phyloP scores from a whole-genome alignment of 2,888 invertebrate genomes.

The Macaria liturata region DNA sequence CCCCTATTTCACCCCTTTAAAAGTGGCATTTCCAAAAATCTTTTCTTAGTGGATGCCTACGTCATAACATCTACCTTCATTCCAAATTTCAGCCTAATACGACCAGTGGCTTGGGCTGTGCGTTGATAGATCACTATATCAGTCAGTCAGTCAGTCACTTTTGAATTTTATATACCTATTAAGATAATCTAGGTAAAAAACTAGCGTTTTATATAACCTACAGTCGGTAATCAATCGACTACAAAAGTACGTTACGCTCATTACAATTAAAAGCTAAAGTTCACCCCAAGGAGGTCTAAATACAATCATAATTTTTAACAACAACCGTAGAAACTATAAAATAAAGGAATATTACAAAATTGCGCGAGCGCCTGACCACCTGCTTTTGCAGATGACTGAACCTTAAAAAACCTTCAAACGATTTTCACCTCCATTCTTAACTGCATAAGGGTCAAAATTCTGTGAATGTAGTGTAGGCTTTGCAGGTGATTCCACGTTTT shows the following conservation, averaged over 20 bases:
- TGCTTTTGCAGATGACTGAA: constrained; percentile 19
- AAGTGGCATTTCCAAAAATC: too few species aligned
- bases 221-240: constrained; percentile 10
- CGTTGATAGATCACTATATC: too few species aligned
- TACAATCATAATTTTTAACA: constrained; percentile 22
- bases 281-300: constrained; percentile 28
- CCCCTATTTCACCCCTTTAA: too few species aligned
- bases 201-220: not conserved
- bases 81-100: too few species aligned
- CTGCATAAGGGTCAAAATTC: constrained; percentile 1
- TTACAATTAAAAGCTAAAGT: constrained; percentile 22
- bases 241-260: constrained; percentile 10
- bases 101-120: too few species aligned
- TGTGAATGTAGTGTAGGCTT: not conserved
- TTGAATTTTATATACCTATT: too few species aligned
- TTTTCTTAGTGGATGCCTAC: too few species aligned
- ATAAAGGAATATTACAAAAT: constrained; percentile 24
- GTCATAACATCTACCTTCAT: too few species aligned
- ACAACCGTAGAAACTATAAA: constrained; percentile 27
- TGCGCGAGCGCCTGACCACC: constrained; percentile 14
- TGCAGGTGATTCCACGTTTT: constrained; percentile 40
- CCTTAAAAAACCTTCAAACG: constrained; percentile 3
- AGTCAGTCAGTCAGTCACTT: too few species aligned
- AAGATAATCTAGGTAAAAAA: too few species aligned
- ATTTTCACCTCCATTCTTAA: constrained; percentile 1